Conservation (phyloP, 2,113 vertebrate genomes). For the Bos indicus region DNA sequence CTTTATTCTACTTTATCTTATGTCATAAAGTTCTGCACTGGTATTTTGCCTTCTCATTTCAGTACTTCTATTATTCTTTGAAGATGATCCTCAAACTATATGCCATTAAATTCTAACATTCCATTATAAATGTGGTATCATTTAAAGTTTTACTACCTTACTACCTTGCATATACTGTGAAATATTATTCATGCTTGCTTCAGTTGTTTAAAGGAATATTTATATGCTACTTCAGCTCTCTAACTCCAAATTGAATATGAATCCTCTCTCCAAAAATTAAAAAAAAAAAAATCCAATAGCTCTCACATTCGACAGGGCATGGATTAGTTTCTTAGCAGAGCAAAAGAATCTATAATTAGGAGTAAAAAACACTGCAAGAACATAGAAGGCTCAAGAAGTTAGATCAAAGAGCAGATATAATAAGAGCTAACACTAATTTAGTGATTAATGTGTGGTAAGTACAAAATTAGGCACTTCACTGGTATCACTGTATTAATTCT, state of each 20-base stretch:
- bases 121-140: neutral
- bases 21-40: neutral
- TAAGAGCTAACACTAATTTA: neutral
- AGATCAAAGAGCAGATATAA: neutral
- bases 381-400: neutral
- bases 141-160: neutral
- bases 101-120: neutral
- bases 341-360: neutral
- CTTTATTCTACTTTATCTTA: neutral
- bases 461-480: neutral
- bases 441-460: neutral
- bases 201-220: conserved; percentile 34
- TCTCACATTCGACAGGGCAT: neutral
- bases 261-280: neutral
- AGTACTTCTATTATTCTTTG: neutral
- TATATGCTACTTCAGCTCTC: neutral
- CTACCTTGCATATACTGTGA: neutral
- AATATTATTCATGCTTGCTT: neutral
- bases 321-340: neutral
- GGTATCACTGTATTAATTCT: neutral
- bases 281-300: neutral
- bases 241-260: neutral
- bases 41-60: neutral
- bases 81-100: neutral
- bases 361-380: neutral